Base-by-base conservation (phyloP, 2,113 vertebrate genomes). In the Urocolius indicus region DNA sequence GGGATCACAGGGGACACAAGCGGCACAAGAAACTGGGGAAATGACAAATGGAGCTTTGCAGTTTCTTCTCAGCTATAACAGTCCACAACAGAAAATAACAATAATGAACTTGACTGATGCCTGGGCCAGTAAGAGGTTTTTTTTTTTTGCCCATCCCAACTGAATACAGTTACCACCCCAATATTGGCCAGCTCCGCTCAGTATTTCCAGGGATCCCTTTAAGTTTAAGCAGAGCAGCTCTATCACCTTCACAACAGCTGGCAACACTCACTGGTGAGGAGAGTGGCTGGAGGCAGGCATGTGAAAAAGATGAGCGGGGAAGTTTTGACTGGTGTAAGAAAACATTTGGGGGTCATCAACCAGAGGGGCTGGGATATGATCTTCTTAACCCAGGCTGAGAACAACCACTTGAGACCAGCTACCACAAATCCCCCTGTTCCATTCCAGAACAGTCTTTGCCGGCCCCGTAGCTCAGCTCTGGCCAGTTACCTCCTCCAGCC, bases 401-500 rank as follows among this genome's bases (percentile, higher is more conserved):
- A 22, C 24, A 77, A 27, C 9, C 86, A 82, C 27, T 18, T 2
- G 19, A 49, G 69, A 89, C 21, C 24, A 9, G 30, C 5, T 32
- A 27, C 30, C 75, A 83, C 43, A 24, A 87, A 77, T 4, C 9
- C 52, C 0, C 0, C 78, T 11, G 69, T 36, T 87, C 17, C 6
- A 8, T 16, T 51, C 27, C 0, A 34, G 63, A 7, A 1, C 69
- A 68, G 45, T 41, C 58, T 87, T 36, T 41, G 48, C 41, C 49
- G 30, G 61, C 23, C 61, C 61, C 29, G 6, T 3, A 1, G 34
- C 68, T 52, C 0, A 0, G 20, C 29, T 74, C 5, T 8, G 61
- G 49, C 24, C 61, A 23, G 90, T 95, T 96, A 99, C 99, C 99
- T 99, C 99, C 98, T 99, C 99, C 93, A 99, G 97, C 79, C 99